These are phyloP conservation scores for Mesorhabditis spiculigera DNA, from an alignment of 2,888 invertebrate genomes.

Conservation along the genomic window DNA sequence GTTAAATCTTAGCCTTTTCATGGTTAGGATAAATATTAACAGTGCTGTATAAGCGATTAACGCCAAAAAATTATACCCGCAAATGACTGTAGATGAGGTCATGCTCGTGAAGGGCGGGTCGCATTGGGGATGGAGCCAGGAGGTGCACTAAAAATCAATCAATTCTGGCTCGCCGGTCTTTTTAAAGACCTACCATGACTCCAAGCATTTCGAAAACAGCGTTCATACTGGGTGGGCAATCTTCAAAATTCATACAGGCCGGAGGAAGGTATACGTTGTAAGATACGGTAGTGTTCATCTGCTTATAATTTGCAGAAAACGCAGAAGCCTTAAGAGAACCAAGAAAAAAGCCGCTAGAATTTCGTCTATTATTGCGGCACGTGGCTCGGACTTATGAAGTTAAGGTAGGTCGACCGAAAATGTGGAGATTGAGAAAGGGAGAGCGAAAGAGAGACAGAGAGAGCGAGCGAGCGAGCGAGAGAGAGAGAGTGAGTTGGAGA, in stretches of 20 bases:
- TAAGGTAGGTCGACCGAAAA: too few species aligned
- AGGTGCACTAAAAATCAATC: not conserved
- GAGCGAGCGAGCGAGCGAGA: too few species aligned
- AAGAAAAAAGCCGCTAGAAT: too few species aligned
- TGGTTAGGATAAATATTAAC: not conserved
- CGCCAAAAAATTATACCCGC: not conserved
- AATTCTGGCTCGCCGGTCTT: not conserved
- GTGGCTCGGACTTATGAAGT: too few species aligned
- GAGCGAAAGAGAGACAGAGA: too few species aligned
- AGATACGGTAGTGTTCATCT: too few species aligned
- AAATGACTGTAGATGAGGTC: not conserved
- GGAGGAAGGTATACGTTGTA: not conserved
- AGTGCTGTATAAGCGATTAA: not conserved
- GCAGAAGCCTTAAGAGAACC: too few species aligned
- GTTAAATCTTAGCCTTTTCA: not conserved
- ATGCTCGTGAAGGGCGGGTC: not conserved
- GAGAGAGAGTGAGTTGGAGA: too few species aligned
- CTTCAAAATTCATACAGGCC: not conserved
- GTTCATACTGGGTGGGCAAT: not conserved
- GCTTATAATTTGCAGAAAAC: too few species aligned
- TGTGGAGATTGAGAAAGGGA: too few species aligned
- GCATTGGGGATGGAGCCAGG: slow-evolving; percentile 5
- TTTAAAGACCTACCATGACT: not conserved
- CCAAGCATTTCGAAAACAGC: not conserved
- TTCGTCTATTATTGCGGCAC: too few species aligned